Conservation (phyloP, 2,888 invertebrate species). For the Bhutanitis thaidina region DNA sequence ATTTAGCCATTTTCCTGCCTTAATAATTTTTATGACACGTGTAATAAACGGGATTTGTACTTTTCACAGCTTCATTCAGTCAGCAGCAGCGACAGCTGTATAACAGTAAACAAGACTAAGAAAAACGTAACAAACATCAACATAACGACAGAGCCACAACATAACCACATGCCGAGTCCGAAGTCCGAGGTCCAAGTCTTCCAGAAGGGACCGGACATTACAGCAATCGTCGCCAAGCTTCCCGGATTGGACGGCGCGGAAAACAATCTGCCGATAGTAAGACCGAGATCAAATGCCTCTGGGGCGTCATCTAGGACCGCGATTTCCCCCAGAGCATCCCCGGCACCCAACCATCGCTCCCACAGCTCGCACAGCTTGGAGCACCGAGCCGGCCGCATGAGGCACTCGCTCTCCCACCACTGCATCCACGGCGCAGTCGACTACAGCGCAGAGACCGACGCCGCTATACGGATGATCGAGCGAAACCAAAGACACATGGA, state of each 20-base stretch:
- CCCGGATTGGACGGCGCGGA: conserved; percentile 77
- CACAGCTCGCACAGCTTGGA: conserved; percentile 72
- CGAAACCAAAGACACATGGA: conserved; percentile 81
- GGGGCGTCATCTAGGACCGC: conserved; percentile 79
- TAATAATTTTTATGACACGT: too few relatives aligned
- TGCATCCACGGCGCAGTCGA: conserved; percentile 68
- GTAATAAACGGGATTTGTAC: conserved; percentile 3
- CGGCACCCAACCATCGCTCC: conserved; percentile 56
- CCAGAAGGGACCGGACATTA: conserved; percentile 90
- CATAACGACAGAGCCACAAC: conserved; percentile 80
- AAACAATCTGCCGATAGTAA: conserved; percentile 60
- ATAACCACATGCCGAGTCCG: conserved; percentile 53
- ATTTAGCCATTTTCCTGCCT: too few relatives aligned
- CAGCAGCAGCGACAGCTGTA: conserved; percentile 65
- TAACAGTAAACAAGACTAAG: conserved; percentile 79
- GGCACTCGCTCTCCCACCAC: conserved; percentile 70
- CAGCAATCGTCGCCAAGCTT: conserved; percentile 84
- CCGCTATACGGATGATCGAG: conserved; percentile 78
- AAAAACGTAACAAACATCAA: conserved; percentile 86
- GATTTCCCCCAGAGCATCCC: conserved; percentile 49
- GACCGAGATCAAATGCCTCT: conserved; percentile 78
- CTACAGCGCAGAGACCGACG: conserved; percentile 81
- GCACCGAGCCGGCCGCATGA: conserved; percentile 59
- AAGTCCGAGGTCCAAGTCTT: conserved; percentile 83
- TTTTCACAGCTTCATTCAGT: conserved; percentile 51